Base-by-base conservation (phyloP, 2,113 vertebrate genomes). In the Oenanthe melanoleuca region DNA sequence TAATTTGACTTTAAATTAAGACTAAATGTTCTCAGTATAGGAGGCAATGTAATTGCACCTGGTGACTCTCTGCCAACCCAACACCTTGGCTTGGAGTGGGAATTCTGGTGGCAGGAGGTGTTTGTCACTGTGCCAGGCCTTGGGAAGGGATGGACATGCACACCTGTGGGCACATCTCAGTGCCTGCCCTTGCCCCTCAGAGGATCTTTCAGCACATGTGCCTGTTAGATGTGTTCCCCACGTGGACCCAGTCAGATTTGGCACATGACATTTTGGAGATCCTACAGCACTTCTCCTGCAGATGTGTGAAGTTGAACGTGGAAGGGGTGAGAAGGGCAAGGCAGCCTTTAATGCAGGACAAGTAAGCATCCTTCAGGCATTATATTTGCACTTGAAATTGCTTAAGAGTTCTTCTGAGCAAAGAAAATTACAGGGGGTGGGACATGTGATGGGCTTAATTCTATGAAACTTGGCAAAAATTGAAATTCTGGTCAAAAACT, bases 1-100 rank as follows among this genome's bases (percentile, higher is more conserved):
- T 21, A 53, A 73, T 80, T 92, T n/a, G 10, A 26, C 57, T 90
- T 69, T 40, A 77, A 80, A 86, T 69, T 53, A 65, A 77, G 25
- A n/a, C 70, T 75, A 56, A 86, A 33, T 65, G 18, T 20, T 8
- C 12, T 90, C 28, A 69, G 22, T 90, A 25, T 22, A 77, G 37
- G 70, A 88, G 85, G 53, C 31, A 79, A 6, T 29, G 20, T 67
- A 34, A 67, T 71, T 55, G 44, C 29, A 67, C 64, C 15, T 56
- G 61, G 14, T 74, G 52, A 49, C 29, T 64, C 77, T 74, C 33
- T 85, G n/a, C n/a, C 55, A 28, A 9, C 53, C 40, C 19, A 47
- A 3, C 7, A 33, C 11, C 6, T 21, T 31, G 49, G 7, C 50
- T 61, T 7, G 0, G 31, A 49, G n/a, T 49, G 45, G 22, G 12